Base-by-base conservation (phyloP, 2,113 vertebrate species). In the Tinamus guttatus region DNA sequence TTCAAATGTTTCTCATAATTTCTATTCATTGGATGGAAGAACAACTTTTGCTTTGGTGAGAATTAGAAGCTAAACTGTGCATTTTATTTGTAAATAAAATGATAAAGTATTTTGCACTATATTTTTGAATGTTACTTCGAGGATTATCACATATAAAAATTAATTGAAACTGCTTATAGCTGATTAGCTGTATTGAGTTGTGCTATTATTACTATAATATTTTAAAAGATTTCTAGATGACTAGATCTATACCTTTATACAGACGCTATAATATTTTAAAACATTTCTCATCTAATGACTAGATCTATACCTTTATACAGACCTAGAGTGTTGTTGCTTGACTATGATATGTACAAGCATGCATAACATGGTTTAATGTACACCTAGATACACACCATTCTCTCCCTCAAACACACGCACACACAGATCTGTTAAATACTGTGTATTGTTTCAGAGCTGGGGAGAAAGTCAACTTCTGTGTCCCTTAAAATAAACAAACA, bases 101-200 rank as follows among this genome's bases (percentile, higher is more conserved):
- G 58, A 95, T 86, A 96, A 97, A 93, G 77, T 96, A 97, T 95
- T 96, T 94, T 96, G 56, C 96, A 95, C 87, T 97, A 84, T 92
- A 81, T 97, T 97, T 96, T 97, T 97, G 90, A 96, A 96, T 93
- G 87, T 85, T 70, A 80, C 75, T 94, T 96, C 86, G 76, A 92
- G 69, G 43, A 77, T 89, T 94, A 77, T 86, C 49, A 64, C 68
- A 38, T 41, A 86, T 87, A 92, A 95, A 92, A 73, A 84, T 58
- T 84, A 88, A 96, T 86, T 97, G 92, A 96, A 89, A 84, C 74
- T 89, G 86, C 95, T 95, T 96, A 65, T 47, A 95, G 94, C 56
- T 91, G 52, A 87, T 95, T n/a, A 94, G 16, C 89, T 92, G 68
- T 87, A 71, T 93, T 89, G 83, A 90, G 71, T 95, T 90, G 87